Base-by-base conservation (phyloP, 2,797 vertebrate genomes). In the Lerista edwardsae region DNA sequence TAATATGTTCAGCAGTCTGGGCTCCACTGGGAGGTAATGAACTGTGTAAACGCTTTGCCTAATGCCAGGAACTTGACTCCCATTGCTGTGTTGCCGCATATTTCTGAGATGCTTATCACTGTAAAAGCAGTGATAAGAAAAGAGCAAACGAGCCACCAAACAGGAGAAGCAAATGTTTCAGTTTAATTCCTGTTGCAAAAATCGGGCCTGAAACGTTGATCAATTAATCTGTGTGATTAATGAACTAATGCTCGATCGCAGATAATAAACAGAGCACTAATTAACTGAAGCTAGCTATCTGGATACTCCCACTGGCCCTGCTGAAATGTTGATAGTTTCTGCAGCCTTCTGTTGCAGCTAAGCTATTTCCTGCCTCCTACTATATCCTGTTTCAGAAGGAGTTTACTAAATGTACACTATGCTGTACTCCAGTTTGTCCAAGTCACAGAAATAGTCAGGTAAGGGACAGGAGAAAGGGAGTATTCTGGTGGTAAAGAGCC, bases 221-320 rank as follows among this genome's bases (percentile, higher is more conserved):
- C 57, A 82, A 73, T 73, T 82, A 82, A 82, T 73, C 69, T 57
- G 27, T 82, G 57, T 82, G 68, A 73, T 73, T 82, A 82, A 73
- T 41, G 10, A 34, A 19, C 69, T 61, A 72, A 73, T 73, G 34
- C 36, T 71, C 41, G 51, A 11, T 12, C 51, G 9, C 17, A 44
- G 39, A 61, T 44, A 44, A 73, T 44, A 73, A 62, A 61, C 21
- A 62, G 39, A 82, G 39, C 80, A 73, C 3, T 25, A 73, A 3
- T 34, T 73, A 44, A 73, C 39, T 81, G 55, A 36, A 61, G 47
- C 57, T 1, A 2, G 9, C 55, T 59, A 36, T 59, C 55, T 25
- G 55, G 57, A 7, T 31, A 62, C 4, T 29, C 17, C 31, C 27
- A 11, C 34, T 71, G 47, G n/a, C 23, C 31, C 64, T 55, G 64